Evolutionary conservation across 2,797 vertebrate species (phyloP), one percentile per base, ranked within the genome.

Genomic region (Centroberyx gerrardi): DNA sequence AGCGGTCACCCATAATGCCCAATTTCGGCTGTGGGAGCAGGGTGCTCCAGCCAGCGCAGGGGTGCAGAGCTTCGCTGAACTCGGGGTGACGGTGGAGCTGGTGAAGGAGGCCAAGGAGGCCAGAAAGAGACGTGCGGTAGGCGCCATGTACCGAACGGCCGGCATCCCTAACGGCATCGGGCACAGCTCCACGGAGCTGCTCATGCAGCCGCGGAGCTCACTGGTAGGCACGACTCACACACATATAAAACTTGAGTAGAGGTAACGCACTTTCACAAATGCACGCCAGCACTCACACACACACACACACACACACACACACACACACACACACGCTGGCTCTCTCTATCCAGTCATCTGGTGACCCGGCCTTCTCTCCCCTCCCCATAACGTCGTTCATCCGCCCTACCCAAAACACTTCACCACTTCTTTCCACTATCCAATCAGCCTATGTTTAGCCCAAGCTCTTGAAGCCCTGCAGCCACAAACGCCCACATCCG

Each of bases 181-280:
- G 17, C 94, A 96, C 93, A 96, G 94, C 86, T 96, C 95, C 79
- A 96, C 94, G 0, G 94, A 95, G 83, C 71, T 96, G 72, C 82
- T 95, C 53, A 74, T 96, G 71, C 93, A 91, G 61, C 93, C 95
- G n/a, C 90, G 94, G 56, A 93, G 42, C 78, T 93, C 95, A 14
- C 81, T 95, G 95, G 95, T 96, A 93, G 63, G 88, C 55, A 53
- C 33, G 8, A 55, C 44, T n/a, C 59, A 18, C 66, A 49, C 51
- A 70, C 60, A 42, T 74, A 70, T 64, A 49, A 68, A 67, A 64
- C 53, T 71, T n/a, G 38, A 79, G 46, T 44, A 36, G 58, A 76
- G 49, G n/a, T 15, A 51, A 29, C 14, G 31, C 38, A 78, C 62
- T 49, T 60, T 64, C 62, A 62, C n/a, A 86, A 78, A 82, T 61